These are phyloP conservation scores for Carettochelys insculpta DNA, from an alignment of 2,113 vertebrate genomes.

Conservation along the genomic window DNA sequence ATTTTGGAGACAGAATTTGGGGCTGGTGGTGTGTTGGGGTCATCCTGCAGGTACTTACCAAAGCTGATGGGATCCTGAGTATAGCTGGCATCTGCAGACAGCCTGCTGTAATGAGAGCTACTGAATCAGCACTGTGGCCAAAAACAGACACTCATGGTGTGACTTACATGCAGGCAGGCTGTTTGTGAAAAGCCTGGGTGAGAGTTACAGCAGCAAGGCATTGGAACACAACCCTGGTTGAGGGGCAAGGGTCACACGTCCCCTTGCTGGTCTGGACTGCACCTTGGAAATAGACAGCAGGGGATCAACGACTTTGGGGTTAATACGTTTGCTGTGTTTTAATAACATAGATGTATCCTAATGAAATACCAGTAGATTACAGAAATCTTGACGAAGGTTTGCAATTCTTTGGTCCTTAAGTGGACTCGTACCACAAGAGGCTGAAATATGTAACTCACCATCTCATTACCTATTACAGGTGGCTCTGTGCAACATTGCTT, in stretches of 20 bases:
- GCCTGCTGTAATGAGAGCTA: neutral
- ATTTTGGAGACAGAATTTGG: neutral
- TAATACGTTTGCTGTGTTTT: neutral
- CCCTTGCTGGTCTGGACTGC: neutral
- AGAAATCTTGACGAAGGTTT: neutral
- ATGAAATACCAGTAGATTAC: neutral
- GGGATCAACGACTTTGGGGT: fast-evolving
- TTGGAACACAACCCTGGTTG: neutral
- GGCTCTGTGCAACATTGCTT: fast-evolving
- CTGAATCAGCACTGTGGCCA: neutral
- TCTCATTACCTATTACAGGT: neutral
- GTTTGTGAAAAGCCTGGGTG: neutral
- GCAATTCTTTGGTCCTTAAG: neutral
- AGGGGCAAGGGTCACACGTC: neutral
- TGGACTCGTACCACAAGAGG: fast-evolving
- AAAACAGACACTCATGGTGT: neutral
- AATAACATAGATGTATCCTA: neutral
- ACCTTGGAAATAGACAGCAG: neutral
- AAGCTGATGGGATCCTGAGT: neutral
- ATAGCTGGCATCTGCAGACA: neutral
- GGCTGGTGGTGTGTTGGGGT: neutral
- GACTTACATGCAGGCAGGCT: neutral
- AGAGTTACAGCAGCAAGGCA: neutral
- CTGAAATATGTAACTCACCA: neutral
- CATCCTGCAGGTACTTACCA: neutral